These are phyloP conservation scores for Stigmatopora nigra DNA, from an alignment of 2,113 vertebrate genomes.

Conservation along the genomic window DNA sequence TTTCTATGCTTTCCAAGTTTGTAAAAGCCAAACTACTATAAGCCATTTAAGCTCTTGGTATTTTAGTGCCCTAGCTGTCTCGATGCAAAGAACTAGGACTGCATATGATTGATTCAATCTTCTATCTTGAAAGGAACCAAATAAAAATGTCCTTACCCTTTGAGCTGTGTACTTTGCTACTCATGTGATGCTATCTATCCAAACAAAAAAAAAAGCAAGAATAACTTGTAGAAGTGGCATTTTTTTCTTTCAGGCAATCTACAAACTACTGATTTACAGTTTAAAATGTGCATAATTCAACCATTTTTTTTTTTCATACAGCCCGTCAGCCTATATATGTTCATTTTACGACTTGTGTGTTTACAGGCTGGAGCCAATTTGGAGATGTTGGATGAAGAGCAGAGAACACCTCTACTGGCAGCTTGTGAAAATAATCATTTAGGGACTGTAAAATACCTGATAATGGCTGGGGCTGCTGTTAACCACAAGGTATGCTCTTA, in stretches of 20 bases:
- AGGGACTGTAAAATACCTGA: conserved; percentile 90
- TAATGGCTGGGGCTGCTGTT: conserved; percentile 84
- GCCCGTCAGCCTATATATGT: not conserved
- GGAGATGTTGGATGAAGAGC: conserved; percentile 88
- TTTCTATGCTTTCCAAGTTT: not conserved
- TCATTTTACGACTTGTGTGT: conserved; percentile 1
- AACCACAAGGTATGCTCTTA: conserved; percentile 79
- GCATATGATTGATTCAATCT: too few relatives aligned
- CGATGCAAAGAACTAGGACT: too few relatives aligned
- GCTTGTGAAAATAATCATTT: conserved; percentile 90
- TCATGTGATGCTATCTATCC: too few relatives aligned
- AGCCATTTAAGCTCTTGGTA: too few relatives aligned
- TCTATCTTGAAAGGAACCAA: too few relatives aligned
- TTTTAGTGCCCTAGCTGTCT: too few relatives aligned
- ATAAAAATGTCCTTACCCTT: too few relatives aligned
- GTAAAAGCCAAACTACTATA: too few relatives aligned
- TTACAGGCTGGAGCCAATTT: conserved; percentile 89
- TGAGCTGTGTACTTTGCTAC: too few relatives aligned
- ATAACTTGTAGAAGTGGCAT: too few relatives aligned
- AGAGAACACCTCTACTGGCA: conserved; percentile 88
- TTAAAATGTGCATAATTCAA: not conserved
- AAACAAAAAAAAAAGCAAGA: too few relatives aligned
- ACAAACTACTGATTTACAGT: not conserved
- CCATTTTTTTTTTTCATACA: not conserved
- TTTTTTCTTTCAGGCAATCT: not conserved